Percentiles rank a stretch among this genome's conserved stretches.
Evolutionary conservation across 2,797 vertebrate species (phyloP).

Genomic region (Bufotes viridis): DNA sequence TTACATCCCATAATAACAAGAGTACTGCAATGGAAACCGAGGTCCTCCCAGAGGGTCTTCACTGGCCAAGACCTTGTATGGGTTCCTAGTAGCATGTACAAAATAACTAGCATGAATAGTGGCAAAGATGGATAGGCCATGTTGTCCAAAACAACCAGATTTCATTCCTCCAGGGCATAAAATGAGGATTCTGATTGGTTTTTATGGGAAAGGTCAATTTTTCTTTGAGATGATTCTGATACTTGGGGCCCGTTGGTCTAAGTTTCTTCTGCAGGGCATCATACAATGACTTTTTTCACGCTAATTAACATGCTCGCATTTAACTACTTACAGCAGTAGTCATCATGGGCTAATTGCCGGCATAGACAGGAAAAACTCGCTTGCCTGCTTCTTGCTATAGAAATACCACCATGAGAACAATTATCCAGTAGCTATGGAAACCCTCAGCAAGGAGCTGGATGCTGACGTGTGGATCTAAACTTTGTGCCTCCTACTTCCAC

Average conservation of each 20-base stretch:
- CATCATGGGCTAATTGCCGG: not conserved
- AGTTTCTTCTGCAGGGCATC: not conserved
- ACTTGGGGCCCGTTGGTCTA: not conserved
- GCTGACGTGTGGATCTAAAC: not conserved
- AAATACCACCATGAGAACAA: not conserved
- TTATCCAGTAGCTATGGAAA: slow-evolving; percentile 46
- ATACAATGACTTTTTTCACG: not conserved
- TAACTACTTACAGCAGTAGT: not conserved
- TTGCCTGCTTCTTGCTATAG: not conserved
- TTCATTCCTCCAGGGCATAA: too few relatives aligned
- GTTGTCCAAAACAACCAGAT: too few relatives aligned
- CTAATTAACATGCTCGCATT: not conserved
- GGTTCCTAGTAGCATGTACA: too few relatives aligned
- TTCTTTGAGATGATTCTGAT: not conserved
- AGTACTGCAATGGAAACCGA: not conserved
- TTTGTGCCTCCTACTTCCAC: not conserved
- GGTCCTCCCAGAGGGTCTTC: too few relatives aligned
- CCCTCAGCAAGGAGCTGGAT: slow-evolving; percentile 4
- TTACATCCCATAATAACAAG: not conserved
- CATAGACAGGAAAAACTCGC: slow-evolving; percentile 22
- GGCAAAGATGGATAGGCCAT: too few relatives aligned
- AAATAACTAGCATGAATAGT: too few relatives aligned
- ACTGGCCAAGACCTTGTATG: too few relatives aligned
- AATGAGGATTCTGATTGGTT: too few relatives aligned
- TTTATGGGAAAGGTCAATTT: too few relatives aligned